These are phyloP conservation scores for Trididemnum nubilum DNA, from an alignment of 23 tunicate species.

Conservation along the genomic window DNA sequence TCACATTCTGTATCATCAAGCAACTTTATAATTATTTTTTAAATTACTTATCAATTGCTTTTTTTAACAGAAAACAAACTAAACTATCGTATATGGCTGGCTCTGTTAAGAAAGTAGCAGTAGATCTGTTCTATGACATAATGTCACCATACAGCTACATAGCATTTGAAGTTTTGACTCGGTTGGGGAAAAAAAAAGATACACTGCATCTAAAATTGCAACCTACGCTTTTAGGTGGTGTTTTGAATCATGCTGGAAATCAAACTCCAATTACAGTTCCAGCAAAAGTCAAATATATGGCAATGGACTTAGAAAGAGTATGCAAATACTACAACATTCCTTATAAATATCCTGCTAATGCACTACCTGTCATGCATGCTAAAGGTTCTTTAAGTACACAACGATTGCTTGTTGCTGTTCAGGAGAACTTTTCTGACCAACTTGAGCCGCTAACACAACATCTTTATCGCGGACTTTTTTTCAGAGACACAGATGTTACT, in stretches of 20 bases:
- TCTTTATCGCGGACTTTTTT: constrained; percentile 53
- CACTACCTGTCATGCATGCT: neutral
- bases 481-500: constrained; percentile 44
- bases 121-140: constrained; percentile 81
- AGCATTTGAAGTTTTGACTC: constrained; percentile 58
- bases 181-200: constrained; percentile 31
- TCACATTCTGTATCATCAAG: no score
- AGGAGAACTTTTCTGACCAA: constrained; percentile 32
- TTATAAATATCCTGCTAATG: constrained; percentile 44
- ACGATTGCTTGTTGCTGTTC: constrained; percentile 49
- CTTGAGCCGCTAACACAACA: constrained; percentile 41
- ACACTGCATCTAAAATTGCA: constrained; percentile 66
- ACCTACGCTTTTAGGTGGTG: constrained; percentile 64
- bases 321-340: constrained; percentile 56
- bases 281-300: constrained; percentile 64
- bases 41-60: no score
- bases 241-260: constrained; percentile 43
- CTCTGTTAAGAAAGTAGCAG: constrained; percentile 22
- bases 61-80: no score
- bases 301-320: constrained; percentile 40
- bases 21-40: no score
- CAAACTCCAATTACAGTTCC: constrained; percentile 41
- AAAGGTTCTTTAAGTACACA: constrained; percentile 58
- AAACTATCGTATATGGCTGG: neutral
- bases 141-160: constrained; percentile 84